Evolutionary conservation across 1,140 invertebrate genomes (phyloP).

Genomic region (Venustaconcha ellipsiformis): DNA sequence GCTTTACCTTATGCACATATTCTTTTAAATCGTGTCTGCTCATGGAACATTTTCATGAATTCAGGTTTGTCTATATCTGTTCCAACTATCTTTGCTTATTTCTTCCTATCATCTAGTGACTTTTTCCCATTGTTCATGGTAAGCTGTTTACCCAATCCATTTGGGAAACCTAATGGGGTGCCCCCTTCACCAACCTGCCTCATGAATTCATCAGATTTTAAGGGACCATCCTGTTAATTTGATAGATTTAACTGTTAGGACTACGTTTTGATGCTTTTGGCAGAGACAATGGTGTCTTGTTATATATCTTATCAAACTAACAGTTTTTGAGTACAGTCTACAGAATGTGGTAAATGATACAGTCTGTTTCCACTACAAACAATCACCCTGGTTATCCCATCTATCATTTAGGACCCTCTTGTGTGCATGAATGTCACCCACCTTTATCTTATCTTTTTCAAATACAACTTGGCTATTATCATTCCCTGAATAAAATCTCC

Average conservation of each 20-base stretch:
- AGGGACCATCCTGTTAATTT: conserved; percentile 5
- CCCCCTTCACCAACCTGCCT: not conserved
- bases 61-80: conserved; percentile 3
- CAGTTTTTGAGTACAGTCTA: not conserved
- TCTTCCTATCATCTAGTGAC: conserved; percentile 13
- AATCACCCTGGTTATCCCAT: not conserved
- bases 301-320: conserved; percentile 1
- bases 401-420: conserved; percentile 17
- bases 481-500: conserved; percentile 24
- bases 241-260: conserved; percentile 15
- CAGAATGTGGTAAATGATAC: conserved; percentile 12
- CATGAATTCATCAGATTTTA: conserved; percentile 17
- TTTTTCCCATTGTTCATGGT: conserved; percentile 20
- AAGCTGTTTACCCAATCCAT: not conserved
- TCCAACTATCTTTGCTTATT: conserved; percentile 13
- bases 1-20: conserved; percentile 20
- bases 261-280: conserved; percentile 29
- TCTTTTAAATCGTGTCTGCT: conserved; percentile 23
- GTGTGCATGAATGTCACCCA: not conserved
- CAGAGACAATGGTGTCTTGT: conserved; percentile 23
- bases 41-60: conserved; percentile 5
- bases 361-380: conserved; percentile 5
- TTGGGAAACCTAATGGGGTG: not conserved
- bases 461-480: conserved; percentile 22
- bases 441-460: conserved; percentile 18